Base-by-base conservation (phyloP, 2,797 vertebrate species). In the Coranthus polyacanthus region DNA sequence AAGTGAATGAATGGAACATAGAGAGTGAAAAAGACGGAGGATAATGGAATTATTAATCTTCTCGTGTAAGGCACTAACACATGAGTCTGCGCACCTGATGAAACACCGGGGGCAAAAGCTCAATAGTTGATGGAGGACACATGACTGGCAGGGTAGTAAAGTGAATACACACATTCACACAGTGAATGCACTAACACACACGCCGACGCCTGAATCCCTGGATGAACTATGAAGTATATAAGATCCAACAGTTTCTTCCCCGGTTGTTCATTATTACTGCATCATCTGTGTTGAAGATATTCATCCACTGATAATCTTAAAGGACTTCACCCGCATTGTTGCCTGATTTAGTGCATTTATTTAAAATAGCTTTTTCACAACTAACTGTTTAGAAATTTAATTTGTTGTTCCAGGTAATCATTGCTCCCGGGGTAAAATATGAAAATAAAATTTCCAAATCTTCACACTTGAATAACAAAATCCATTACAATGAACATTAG, bases 21-120 rank as follows among this genome's bases (percentile, higher is more conserved):
- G 54, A 76, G 71, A 56, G 76, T 72, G 74, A 86, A 79, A 78
- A 38, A 72, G 56, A 62, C 49, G 6, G 10, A 56, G 65, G 55
- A 83, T 74, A 88, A 83, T 84, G 87, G 78, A 85, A 80, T 76
- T 86, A 86, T 84, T 81, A 82, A 87, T 87, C 67, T 82, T 72
- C 57, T 63, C 7, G 21, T 75, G 73, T 59, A 77, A 86, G 79
- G 77, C 51, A 59, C 69, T 56, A 79, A 82, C 83, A 86, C 87
- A 78, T 69, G 45, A 78, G 76, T 62, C 71, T 43, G 54, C 16
- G 22, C 81, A 89, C 84, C 76, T 86, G 83, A 90, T 88, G 70
- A 84, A 76, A 86, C 86, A 85, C 79, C 55, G 22, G 57, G 74
- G 75, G 82, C 78, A 67, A 81, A 61, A 58, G 71, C 84, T 89